Conservation (phyloP, 64 coral and sea anemone species). For the Acropora tenuis region DNA sequence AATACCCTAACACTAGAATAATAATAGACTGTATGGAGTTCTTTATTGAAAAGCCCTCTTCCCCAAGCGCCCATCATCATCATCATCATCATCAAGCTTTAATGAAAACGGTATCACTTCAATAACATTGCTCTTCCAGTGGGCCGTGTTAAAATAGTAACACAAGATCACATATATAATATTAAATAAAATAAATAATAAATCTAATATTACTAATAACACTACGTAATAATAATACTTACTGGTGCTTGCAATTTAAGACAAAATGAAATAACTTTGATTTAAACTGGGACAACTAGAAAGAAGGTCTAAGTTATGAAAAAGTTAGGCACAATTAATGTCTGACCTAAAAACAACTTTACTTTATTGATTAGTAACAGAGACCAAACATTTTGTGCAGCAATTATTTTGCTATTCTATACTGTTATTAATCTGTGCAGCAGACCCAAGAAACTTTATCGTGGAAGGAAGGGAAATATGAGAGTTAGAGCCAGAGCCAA, state of each 20-base stretch:
- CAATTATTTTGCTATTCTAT: conserved; percentile 43
- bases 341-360: conserved; percentile 29
- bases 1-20: too few relatives aligned
- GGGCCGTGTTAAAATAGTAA: too few relatives aligned
- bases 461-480: conserved; percentile 34
- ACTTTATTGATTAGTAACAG: conserved; percentile 37
- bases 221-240: too few relatives aligned
- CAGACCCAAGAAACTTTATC: conserved; percentile 34
- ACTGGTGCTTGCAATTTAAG: background rate
- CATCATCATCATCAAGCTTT: too few relatives aligned
- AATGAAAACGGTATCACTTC: too few relatives aligned
- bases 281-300: conserved; percentile 37
- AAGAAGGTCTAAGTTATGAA: conserved; percentile 30
- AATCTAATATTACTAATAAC: too few relatives aligned
- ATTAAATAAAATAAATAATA: too few relatives aligned
- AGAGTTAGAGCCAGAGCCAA: conserved; percentile 10
- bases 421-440: conserved; percentile 39
- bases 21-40: too few relatives aligned
- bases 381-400: conserved; percentile 21
- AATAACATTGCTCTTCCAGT: too few relatives aligned
- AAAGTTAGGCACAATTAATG: conserved; percentile 34
- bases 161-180: too few relatives aligned
- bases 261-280: conserved; percentile 34
- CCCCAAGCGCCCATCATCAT: too few relatives aligned
- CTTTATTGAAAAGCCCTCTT: too few relatives aligned